These are phyloP conservation scores for Urocyon cinereoargenteus DNA, from an alignment of 2,797 vertebrate genomes.

Conservation along the genomic window DNA sequence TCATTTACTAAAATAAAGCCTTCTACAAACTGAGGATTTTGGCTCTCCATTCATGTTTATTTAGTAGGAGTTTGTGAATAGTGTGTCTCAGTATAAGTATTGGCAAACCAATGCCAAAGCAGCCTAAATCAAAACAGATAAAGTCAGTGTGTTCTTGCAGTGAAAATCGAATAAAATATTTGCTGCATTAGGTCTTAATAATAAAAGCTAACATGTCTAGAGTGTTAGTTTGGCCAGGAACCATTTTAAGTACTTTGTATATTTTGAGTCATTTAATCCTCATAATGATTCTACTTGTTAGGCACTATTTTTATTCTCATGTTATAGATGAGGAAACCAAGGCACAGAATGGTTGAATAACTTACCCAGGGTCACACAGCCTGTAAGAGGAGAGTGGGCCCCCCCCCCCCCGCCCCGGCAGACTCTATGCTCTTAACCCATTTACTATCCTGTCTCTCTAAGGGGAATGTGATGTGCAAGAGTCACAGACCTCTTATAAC, in stretches of 20 bases:
- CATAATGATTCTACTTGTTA: neutral
- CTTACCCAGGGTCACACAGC: neutral
- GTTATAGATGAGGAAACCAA: slow-evolving; percentile 45
- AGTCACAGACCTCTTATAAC: neutral
- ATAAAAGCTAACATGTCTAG: neutral
- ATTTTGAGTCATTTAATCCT: neutral
- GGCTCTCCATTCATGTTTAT: neutral
- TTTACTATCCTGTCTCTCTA: neutral
- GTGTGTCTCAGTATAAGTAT: neutral
- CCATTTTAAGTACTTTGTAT: neutral
- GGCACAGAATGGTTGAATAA: neutral
- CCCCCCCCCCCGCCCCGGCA: neutral
- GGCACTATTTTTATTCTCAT: neutral
- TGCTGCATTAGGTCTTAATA: neutral
- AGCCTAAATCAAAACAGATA: neutral
- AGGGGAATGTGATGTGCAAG: neutral
- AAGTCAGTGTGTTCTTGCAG: neutral
- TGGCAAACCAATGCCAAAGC: neutral
- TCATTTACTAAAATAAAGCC: neutral
- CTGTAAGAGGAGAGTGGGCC: neutral
- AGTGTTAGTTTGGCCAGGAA: neutral
- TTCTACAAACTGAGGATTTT: neutral
- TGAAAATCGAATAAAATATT: neutral
- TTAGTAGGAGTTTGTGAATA: neutral
- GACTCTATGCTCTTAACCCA: neutral